Base-by-base conservation (phyloP, 2,113 vertebrate species). In the Galemys pyrenaicus region DNA sequence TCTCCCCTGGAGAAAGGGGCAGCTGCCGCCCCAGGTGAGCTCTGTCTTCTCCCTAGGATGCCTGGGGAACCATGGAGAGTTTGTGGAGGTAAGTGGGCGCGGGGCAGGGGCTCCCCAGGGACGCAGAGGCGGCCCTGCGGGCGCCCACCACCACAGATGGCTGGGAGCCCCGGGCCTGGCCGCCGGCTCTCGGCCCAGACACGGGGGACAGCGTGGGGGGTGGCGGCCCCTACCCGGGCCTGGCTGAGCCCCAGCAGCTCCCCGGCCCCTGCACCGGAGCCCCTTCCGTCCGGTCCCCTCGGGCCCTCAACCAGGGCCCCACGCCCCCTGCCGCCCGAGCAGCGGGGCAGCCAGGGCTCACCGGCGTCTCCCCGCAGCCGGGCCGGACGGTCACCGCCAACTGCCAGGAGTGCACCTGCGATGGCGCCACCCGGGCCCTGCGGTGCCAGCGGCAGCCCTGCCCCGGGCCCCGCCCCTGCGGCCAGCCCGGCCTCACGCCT, bases 331-430 rank as follows among this genome's bases (percentile, higher is more conserved):
- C 37, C 0, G 20, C 37, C 6, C 0, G 6, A 51, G 13, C 6
- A 3, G 49, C 65, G 8, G 68, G 68, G 17, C 9, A 6, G n/a
- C n/a, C 37, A 3, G 68, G 37, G 39, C 68, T 71, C 19, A 16
- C 64, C 15, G 26, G 78, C 12, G 4, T 2, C 26, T 37, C 64
- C 58, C 58, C 0, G 37, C 86, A 98, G 98, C 97, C 97, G 4
- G 98, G 98, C 95, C 96, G 96, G 92, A 94, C 85, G 2, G 89
- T 98, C 97, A 79, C 12, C 49, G 56, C 37, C 81, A 74, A 95
- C 71, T 98, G 98, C 75, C 95, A 81, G 44, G 94, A 98, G 51
- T 99, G 98, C 85, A 82, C 93, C 73, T 98, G 98, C 58, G 96
- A 98, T 9, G 79, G 41, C 2, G 6, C 75, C 41, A 96, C 97